These are phyloP conservation scores for Rhogogaster chlorosoma DNA, from an alignment of 2,888 invertebrate species.

Conservation along the genomic window DNA sequence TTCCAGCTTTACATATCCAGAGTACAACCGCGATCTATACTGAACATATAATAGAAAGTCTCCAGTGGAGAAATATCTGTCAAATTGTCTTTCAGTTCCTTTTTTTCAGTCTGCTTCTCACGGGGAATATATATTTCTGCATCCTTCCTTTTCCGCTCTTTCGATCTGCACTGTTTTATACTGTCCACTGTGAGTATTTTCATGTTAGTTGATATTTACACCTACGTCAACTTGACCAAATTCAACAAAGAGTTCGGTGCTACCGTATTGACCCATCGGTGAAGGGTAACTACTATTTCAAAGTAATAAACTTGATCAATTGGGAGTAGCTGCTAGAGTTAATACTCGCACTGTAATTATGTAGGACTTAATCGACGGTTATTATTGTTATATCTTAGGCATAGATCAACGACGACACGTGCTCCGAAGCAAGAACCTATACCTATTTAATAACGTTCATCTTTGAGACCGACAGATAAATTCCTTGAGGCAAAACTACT, in stretches of 20 bases:
- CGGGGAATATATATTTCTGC: background rate
- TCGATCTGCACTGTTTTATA: background rate
- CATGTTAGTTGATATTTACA: background rate
- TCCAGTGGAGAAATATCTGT: background rate
- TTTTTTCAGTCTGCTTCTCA: background rate
- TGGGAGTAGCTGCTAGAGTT: background rate
- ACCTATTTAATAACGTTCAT: background rate
- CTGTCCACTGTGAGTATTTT: background rate
- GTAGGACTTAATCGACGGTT: constrained; percentile 32
- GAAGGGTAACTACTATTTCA: constrained; percentile 22
- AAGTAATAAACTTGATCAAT: constrained; percentile 20
- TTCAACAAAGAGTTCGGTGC: background rate
- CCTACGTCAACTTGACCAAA: background rate
- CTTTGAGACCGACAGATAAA: constrained; percentile 16
- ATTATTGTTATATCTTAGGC: constrained; percentile 22
- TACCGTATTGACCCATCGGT: background rate
- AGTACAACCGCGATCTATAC: background rate
- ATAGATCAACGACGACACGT: constrained; percentile 39
- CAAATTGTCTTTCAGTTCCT: background rate
- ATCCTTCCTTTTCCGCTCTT: background rate
- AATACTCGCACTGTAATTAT: constrained; percentile 12
- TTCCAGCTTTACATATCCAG: background rate
- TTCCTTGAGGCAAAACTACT: constrained; percentile 9
- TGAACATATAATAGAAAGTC: constrained; percentile 29
- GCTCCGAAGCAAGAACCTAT: background rate